Evolutionary conservation across 1,140 invertebrate species (phyloP).

Genomic region (Drosophila insularis): DNA sequence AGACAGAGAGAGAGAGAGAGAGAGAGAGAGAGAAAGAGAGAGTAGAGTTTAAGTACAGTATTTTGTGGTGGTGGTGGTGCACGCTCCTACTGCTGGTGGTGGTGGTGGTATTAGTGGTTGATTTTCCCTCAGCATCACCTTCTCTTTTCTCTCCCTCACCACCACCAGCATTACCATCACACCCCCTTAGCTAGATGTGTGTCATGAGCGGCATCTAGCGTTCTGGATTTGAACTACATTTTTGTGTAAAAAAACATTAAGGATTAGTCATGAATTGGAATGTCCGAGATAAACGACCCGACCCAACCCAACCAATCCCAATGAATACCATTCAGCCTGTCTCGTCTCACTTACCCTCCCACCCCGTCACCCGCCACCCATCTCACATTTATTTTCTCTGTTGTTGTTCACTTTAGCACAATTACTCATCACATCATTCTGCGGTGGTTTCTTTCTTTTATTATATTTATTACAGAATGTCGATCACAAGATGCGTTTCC

Average conservation of each 20-base stretch:
- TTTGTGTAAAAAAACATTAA: constrained; percentile 14
- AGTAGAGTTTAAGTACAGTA: constrained; percentile 14
- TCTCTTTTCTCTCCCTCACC: background rate
- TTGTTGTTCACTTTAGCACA: constrained; percentile 10
- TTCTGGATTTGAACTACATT: constrained; percentile 68
- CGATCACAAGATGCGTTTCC: constrained; percentile 96
- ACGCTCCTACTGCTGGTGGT: constrained; percentile 43
- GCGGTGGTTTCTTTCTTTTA: constrained; percentile 19
- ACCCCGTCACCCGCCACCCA: background rate
- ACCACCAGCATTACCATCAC: constrained; percentile 5
- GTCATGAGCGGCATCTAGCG: constrained; percentile 75
- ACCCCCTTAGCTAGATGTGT: constrained; percentile 58
- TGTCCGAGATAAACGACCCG: constrained; percentile 26
- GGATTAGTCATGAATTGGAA: constrained; percentile 40
- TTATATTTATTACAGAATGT: constrained; percentile 90
- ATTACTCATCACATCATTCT: constrained; percentile 46
- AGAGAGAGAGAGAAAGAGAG: background rate
- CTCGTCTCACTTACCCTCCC: background rate
- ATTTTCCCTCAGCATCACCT: constrained; percentile 57
- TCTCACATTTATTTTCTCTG: constrained; percentile 5
- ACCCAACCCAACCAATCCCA: background rate
- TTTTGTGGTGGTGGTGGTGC: constrained; percentile 48
- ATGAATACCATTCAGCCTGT: constrained; percentile 5
- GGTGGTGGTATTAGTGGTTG: constrained; percentile 56
- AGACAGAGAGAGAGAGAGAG: background rate